Conservation (phyloP, 2,113 vertebrate genomes). For the Sinocyclocheilus rhinocerous region DNA sequence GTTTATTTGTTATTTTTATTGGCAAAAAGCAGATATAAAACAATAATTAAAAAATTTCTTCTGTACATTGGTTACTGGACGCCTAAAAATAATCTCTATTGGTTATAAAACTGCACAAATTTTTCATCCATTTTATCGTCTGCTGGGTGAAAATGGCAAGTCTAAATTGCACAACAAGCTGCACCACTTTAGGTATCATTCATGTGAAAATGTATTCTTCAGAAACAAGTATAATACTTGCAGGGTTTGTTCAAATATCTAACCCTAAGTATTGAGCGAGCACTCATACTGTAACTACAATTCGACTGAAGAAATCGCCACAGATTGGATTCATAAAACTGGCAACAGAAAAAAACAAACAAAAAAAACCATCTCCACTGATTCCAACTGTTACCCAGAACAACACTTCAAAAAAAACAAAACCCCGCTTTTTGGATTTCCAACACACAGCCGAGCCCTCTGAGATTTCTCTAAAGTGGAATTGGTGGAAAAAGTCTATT, state of each 20-base stretch:
- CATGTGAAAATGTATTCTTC: background rate
- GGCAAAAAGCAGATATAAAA: background rate
- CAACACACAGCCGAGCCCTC: background rate
- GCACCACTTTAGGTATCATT: background rate
- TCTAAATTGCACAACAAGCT: background rate
- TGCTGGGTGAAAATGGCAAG: background rate
- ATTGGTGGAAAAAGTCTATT: conserved; percentile 14
- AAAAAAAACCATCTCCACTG: background rate
- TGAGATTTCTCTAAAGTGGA: background rate
- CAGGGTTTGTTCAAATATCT: background rate
- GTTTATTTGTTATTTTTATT: background rate
- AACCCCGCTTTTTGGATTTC: conserved; percentile 20
- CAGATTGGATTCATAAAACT: conserved; percentile 17
- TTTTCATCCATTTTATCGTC: background rate
- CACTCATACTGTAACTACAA: background rate
- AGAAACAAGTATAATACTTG: background rate
- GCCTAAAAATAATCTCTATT: background rate
- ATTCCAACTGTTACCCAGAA: conserved; percentile 20
- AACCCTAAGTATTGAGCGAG: background rate
- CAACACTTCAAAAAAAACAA: background rate
- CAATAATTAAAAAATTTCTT: background rate
- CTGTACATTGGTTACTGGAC: background rate
- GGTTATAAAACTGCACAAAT: background rate
- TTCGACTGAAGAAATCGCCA: background rate
- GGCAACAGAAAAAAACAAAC: background rate